These are phyloP conservation scores for Philotrypesis tridentata DNA, from an alignment of 1,140 invertebrate genomes.

Conservation along the genomic window DNA sequence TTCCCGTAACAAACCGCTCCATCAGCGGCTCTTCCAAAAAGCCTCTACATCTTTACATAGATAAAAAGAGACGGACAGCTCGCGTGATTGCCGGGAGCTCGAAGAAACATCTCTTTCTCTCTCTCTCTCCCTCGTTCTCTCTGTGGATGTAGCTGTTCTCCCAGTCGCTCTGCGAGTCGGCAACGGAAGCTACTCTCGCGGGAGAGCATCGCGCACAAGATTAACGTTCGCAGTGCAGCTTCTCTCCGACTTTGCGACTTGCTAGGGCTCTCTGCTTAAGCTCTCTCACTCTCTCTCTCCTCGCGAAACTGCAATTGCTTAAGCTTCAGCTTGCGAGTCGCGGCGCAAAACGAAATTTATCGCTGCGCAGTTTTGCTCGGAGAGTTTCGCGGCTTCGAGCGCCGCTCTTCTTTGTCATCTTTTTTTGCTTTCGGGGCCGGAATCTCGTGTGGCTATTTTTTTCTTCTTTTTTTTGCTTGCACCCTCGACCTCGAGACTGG, in stretches of 20 bases:
- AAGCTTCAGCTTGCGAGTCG: slow-evolving; percentile 28
- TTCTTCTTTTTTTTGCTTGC: too few relatives aligned
- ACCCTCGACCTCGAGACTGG: neutral
- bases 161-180: neutral
- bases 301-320: slow-evolving; percentile 16
- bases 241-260: slow-evolving; percentile 10
- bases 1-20: neutral
- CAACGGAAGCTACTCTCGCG: slow-evolving; percentile 28
- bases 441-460: neutral
- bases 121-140: neutral
- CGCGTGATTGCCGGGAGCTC: slow-evolving; percentile 11
- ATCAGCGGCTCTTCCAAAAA: neutral
- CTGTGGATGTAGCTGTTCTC: neutral
- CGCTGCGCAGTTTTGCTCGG: slow-evolving; percentile 1
- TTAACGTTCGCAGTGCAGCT: slow-evolving; percentile 34
- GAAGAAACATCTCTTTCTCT: slow-evolving; percentile 15
- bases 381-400: slow-evolving; percentile 13
- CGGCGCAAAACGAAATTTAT: slow-evolving; percentile 37
- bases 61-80: slow-evolving; percentile 22
- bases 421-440: neutral
- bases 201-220: slow-evolving; percentile 18
- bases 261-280: neutral
- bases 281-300: neutral
- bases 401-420: slow-evolving; percentile 17
- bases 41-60: neutral